Evolutionary conservation across 2,888 invertebrate genomes (phyloP), one percentile per base, ranked within the genome.

Genomic region (Cecidostiba fungosa): DNA sequence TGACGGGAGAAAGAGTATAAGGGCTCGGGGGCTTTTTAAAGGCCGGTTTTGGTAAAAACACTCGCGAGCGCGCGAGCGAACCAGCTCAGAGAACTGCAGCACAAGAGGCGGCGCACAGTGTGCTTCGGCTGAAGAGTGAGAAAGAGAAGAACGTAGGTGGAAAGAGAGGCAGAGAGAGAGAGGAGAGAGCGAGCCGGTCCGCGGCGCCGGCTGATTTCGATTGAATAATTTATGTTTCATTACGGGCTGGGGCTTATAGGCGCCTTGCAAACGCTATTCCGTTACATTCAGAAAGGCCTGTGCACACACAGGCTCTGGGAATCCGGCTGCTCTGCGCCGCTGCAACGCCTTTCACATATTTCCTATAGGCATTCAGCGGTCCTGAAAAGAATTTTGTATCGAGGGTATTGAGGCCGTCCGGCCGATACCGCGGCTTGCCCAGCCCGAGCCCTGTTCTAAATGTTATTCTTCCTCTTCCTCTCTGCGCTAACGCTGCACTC

Each of bases 161-260:
- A 84, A 69, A 84, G 70, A 74, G 82, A 73, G 77, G 59, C 36
- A 43, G 85, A 80, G 82, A 74, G 85, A 86, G 87, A 84, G 86
- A 81, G 73, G 84, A 82, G 69, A 73, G 77, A 77, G 50, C 4
- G 72, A 74, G 85, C 72, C 6, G 80, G 86, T 80, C 86, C 89
- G 90, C 90, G 92, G 93, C 92, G 23, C 89, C 90, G 92, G 93
- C 92, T 93, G 92, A 93, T 93, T 93, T 92, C 93, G 92, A 93
- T 93, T 93, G 93, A 93, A 93, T 93, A 93, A 93, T 93, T 93
- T 93, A 93, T 93, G 92, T 93, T 93, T 93, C 93, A 93, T 93
- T 93, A 93, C 92, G 91, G 90, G 89, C 89, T 89, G 87, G 90
- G 90, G 92, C 92, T 93, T 93, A 93, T 92, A 91, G 92, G 92